Evolutionary conservation across 2,797 vertebrate genomes (phyloP).

Genomic region (Orientallactaga sibirica): DNA sequence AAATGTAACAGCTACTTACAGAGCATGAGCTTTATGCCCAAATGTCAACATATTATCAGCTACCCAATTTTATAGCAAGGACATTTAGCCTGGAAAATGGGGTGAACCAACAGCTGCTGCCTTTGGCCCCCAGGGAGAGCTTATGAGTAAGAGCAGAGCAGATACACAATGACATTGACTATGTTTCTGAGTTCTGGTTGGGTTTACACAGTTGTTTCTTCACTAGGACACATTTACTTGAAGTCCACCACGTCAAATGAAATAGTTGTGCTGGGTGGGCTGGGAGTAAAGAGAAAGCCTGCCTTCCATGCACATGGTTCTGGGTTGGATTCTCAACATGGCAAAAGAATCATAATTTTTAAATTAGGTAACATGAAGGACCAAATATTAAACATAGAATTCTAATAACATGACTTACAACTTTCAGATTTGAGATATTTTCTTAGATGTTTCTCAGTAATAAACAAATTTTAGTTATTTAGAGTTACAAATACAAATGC

Average conservation of each 20-base stretch:
- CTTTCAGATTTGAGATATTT: conserved; percentile 26
- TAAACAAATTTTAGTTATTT: conserved; percentile 57
- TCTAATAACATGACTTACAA: conserved; percentile 31
- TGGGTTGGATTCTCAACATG: background rate
- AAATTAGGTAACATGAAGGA: background rate
- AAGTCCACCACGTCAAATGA: background rate
- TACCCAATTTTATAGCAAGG: conserved; percentile 53
- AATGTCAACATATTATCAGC: background rate
- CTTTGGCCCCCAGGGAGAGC: background rate
- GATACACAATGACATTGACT: conserved; percentile 35
- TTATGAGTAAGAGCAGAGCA: conserved; percentile 1
- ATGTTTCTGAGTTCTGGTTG: conserved; percentile 40
- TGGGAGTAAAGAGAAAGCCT: background rate
- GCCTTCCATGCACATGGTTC: background rate
- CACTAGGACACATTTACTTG: conserved; percentile 32
- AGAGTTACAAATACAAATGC: background rate
- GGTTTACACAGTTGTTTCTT: conserved; percentile 23
- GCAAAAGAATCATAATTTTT: background rate
- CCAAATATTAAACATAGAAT: conserved; percentile 45
- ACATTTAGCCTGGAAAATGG: conserved; percentile 24
- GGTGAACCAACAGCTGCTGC: background rate
- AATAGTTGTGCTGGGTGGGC: background rate
- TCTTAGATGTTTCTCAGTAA: conserved; percentile 42
- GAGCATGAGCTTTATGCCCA: conserved; percentile 20
- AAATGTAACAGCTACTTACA: background rate